phyloP scores from a whole-genome alignment of 2,888 invertebrate species.

The Microchrysa polita region DNA sequence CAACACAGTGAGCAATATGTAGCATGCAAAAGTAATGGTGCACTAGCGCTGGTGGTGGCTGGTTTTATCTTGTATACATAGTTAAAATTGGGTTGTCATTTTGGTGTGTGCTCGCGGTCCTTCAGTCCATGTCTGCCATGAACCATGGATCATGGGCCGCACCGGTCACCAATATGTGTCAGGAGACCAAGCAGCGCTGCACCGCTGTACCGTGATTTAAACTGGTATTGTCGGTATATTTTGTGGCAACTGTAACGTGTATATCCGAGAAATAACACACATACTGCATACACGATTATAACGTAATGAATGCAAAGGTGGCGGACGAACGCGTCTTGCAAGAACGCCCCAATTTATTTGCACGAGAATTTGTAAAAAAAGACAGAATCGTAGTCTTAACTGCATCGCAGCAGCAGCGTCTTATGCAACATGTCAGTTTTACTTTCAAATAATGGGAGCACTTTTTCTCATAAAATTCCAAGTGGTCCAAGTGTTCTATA shows the following conservation, averaged over 20 bases:
- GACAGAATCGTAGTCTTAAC: slow-evolving; percentile 24
- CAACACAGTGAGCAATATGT: neutral
- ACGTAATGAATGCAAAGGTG: slow-evolving; percentile 10
- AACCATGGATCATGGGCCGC: slow-evolving; percentile 1
- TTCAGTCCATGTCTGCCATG: slow-evolving; percentile 18
- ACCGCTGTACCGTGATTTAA: slow-evolving; percentile 23
- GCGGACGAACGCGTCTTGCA: slow-evolving; percentile 39
- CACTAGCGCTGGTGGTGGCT: too few species aligned
- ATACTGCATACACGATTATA: neutral
- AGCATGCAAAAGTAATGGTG: too few species aligned
- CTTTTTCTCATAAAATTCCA: slow-evolving; percentile 50
- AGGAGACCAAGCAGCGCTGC: slow-evolving; percentile 41
- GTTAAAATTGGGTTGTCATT: slow-evolving; percentile 37
- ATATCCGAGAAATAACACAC: neutral
- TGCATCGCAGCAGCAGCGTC: slow-evolving; percentile 20
- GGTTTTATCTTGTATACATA: too few species aligned
- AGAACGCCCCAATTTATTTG: slow-evolving; percentile 40
- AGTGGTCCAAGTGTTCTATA: slow-evolving; percentile 36
- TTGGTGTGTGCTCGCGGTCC: slow-evolving; percentile 34
- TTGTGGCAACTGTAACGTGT: too few species aligned
- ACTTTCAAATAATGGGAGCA: slow-evolving; percentile 51
- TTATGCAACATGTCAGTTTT: slow-evolving; percentile 48
- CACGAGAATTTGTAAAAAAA: slow-evolving; percentile 22
- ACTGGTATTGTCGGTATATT: slow-evolving; percentile 18
- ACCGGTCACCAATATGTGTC: slow-evolving; percentile 30